These are phyloP conservation scores for Aporrectodea caliginosa DNA, from an alignment of 1,140 invertebrate species.

Conservation along the genomic window DNA sequence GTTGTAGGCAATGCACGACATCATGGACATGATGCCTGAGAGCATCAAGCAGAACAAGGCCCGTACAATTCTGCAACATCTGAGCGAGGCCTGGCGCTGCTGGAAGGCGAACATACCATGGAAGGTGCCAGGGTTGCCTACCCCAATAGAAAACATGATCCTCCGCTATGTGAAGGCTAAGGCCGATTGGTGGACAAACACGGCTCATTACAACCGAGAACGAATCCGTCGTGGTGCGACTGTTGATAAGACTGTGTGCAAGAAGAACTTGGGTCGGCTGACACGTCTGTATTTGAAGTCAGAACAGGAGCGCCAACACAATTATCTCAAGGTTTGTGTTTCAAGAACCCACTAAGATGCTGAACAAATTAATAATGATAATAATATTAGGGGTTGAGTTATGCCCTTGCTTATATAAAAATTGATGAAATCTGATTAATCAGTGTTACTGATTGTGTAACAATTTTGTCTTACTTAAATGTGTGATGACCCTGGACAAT, in stretches of 20 bases:
- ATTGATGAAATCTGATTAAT: too few species aligned
- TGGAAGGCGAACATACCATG: constrained; percentile 99
- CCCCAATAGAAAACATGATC: constrained; percentile 99
- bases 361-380: too few species aligned
- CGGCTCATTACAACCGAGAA: constrained; percentile 98
- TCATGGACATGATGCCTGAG: constrained; percentile 99
- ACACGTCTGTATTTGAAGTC: constrained; percentile 96
- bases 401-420: too few species aligned
- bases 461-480: too few species aligned
- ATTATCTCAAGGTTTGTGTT: constrained; percentile 89
- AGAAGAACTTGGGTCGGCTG: constrained; percentile 95
- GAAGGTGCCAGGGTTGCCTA: constrained; percentile 98
- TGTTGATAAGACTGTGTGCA: constrained; percentile 96
- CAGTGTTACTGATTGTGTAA: too few species aligned
- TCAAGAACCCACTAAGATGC: too few species aligned
- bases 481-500: too few species aligned
- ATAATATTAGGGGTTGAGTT: too few species aligned
- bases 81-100: constrained; percentile 98
- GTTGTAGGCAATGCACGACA: constrained; percentile 87
- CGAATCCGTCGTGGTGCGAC: constrained; percentile 64
- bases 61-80: constrained; percentile 94
- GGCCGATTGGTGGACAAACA: constrained; percentile 99
- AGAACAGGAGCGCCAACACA: constrained; percentile 98
- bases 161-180: constrained; percentile 99
- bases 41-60: constrained; percentile 99